Evolutionary conservation across 92 coral and sea anemone species (phyloP).

Genomic region (Montipora capitata): DNA sequence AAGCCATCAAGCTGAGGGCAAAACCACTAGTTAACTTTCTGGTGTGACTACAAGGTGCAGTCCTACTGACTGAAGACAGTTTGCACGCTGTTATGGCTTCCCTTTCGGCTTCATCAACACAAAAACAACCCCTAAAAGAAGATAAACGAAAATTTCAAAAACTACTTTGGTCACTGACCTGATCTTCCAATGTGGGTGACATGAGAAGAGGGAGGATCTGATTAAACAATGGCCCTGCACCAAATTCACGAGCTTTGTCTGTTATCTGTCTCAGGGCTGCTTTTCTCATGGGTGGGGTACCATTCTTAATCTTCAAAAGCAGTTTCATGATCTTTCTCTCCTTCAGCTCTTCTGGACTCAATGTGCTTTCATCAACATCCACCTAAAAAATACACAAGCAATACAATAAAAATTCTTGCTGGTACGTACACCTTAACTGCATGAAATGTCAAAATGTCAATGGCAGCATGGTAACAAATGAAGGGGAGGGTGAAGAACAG

Average conservation of each 20-base stretch:
- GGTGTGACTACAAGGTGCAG: too few relatives aligned
- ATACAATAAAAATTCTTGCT: too few relatives aligned
- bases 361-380: conserved; percentile 99
- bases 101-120: too few relatives aligned
- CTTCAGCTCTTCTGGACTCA: conserved; percentile 96
- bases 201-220: conserved; percentile 96
- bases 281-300: conserved; percentile 99
- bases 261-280: conserved; percentile 99
- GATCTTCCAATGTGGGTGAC: conserved; percentile 99
- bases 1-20: too few relatives aligned
- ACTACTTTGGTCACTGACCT: conserved; percentile 67
- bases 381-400: conserved; percentile 62
- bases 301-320: conserved; percentile 94
- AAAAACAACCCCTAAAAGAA: neutral
- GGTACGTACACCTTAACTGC: too few relatives aligned
- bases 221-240: conserved; percentile 99
- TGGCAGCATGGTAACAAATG: too few relatives aligned
- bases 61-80: too few relatives aligned
- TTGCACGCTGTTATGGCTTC: too few relatives aligned
- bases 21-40: too few relatives aligned
- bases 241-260: conserved; percentile 99
- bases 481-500: too few relatives aligned
- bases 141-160: neutral
- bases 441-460: too few relatives aligned
- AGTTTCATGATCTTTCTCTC: conserved; percentile 99